phyloP scores from a whole-genome alignment of 1,140 invertebrate genomes.

The Bombus turneri region DNA sequence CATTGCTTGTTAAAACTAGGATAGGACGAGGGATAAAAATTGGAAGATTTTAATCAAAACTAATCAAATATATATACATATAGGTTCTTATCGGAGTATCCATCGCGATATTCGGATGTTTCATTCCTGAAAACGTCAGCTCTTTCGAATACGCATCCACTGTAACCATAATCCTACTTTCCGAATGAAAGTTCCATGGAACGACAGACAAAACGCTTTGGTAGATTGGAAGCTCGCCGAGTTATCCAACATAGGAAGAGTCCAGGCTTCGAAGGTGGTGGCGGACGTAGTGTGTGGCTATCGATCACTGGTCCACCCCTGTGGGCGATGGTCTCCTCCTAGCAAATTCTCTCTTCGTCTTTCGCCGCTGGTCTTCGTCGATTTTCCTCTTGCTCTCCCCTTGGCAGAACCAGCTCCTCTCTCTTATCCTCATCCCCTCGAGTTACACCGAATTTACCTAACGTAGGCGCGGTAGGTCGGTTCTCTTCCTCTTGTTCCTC shows the following conservation, averaged over 20 bases:
- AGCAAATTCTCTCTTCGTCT: slow-evolving; percentile 58
- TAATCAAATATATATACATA: background rate
- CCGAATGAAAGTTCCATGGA: slow-evolving; percentile 23
- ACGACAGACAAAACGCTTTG: slow-evolving; percentile 1
- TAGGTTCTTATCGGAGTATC: background rate
- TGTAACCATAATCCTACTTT: background rate
- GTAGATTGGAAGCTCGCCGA: slow-evolving; percentile 45
- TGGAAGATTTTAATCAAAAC: background rate
- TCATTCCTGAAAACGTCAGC: background rate
- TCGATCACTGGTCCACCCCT: slow-evolving; percentile 75
- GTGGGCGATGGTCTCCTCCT: slow-evolving; percentile 66
- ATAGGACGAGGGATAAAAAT: too few species aligned
- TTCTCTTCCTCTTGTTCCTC: slow-evolving; percentile 66
- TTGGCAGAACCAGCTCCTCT: slow-evolving; percentile 47
- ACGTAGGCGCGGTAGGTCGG: slow-evolving; percentile 73
- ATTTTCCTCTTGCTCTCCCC: slow-evolving; percentile 24
- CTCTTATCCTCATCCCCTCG: slow-evolving; percentile 71
- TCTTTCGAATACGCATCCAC: background rate
- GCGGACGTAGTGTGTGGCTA: slow-evolving; percentile 72
- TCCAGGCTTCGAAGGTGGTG: slow-evolving; percentile 67
- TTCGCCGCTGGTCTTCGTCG: slow-evolving; percentile 12
- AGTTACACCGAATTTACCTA: slow-evolving; percentile 80
- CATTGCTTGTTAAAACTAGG: too few species aligned
- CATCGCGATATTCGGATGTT: background rate
- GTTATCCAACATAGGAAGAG: slow-evolving; percentile 63